Percentiles rank a stretch among this genome's conserved stretches.
These are phyloP conservation scores for Drosophila azteca DNA, from an alignment of 1,140 invertebrate genomes.

Conservation along the genomic window DNA sequence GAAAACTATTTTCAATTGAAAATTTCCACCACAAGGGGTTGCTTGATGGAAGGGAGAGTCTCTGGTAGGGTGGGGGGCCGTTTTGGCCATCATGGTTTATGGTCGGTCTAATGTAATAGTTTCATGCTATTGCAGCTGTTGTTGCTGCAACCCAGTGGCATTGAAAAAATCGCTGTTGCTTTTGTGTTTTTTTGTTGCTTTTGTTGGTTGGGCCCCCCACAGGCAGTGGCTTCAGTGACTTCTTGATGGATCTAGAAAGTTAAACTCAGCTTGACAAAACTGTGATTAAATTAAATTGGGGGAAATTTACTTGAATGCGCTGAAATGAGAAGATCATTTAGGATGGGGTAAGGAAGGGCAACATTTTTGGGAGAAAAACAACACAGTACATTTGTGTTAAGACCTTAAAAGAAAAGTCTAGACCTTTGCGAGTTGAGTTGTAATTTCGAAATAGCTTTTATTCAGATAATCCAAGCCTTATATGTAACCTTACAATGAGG, in stretches of 20 bases:
- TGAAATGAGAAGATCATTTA: conserved; percentile 6
- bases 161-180: conserved; percentile 34
- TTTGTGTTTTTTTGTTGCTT: conserved; percentile 12
- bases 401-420: too few species aligned
- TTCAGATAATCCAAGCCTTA: too few species aligned
- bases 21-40: conserved; percentile 32
- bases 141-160: conserved; percentile 53
- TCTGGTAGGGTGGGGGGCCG: conserved; percentile 6
- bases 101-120: conserved; percentile 72
- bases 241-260: conserved; percentile 23
- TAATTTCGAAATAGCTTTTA: too few species aligned
- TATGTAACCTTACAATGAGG: too few species aligned
- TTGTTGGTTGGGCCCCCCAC: conserved; percentile 6
- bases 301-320: conserved; percentile 9
- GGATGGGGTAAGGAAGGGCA: background rate
- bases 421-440: too few species aligned
- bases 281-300: conserved; percentile 27
- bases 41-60: background rate
- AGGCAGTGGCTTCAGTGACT: conserved; percentile 24
- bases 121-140: conserved; percentile 68
- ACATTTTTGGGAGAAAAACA: too few species aligned
- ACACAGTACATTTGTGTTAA: too few species aligned
- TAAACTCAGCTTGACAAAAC: conserved; percentile 27
- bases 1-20: conserved; percentile 65
- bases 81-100: conserved; percentile 76